Evolutionary conservation across 2,888 invertebrate species (phyloP).

Genomic region (Tenthredo scrophulariae): DNA sequence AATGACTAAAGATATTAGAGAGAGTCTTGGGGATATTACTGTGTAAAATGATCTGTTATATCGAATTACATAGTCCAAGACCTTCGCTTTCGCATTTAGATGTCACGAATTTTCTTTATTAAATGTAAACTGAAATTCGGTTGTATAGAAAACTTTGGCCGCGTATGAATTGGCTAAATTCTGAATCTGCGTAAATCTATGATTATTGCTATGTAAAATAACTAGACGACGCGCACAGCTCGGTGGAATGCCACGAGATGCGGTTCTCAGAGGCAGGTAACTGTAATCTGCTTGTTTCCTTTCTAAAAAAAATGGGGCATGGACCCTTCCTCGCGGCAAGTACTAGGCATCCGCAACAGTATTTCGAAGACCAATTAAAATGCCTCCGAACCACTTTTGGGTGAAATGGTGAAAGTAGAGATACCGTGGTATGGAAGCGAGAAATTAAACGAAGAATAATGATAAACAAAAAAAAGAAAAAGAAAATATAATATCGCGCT

Average conservation of each 20-base stretch:
- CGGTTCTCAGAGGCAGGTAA: slow-evolving; percentile 63
- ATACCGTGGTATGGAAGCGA: slow-evolving; percentile 33
- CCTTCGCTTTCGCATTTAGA: neutral
- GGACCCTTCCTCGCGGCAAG: slow-evolving; percentile 61
- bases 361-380: slow-evolving; percentile 54
- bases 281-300: slow-evolving; percentile 70
- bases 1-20: neutral
- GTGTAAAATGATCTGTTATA: neutral
- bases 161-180: neutral
- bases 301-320: slow-evolving; percentile 73
- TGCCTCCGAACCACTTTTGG: slow-evolving; percentile 47
- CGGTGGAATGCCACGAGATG: slow-evolving; percentile 58
- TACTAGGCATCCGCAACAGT: slow-evolving; percentile 56
- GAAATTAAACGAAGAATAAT: slow-evolving; percentile 38
- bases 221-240: slow-evolving; percentile 53
- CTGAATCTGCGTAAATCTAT: slow-evolving; percentile 14
- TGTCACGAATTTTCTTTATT: neutral
- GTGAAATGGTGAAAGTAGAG: slow-evolving; percentile 54
- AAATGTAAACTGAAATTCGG: neutral
- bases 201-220: slow-evolving; percentile 44
- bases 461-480: neutral
- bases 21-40: neutral
- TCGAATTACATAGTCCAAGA: neutral
- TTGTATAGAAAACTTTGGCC: neutral
- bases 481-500: neutral